Evolutionary conservation across 2,113 vertebrate genomes (phyloP), one percentile per base, ranked within the genome.

Genomic region (Rhagologus leucostigma): DNA sequence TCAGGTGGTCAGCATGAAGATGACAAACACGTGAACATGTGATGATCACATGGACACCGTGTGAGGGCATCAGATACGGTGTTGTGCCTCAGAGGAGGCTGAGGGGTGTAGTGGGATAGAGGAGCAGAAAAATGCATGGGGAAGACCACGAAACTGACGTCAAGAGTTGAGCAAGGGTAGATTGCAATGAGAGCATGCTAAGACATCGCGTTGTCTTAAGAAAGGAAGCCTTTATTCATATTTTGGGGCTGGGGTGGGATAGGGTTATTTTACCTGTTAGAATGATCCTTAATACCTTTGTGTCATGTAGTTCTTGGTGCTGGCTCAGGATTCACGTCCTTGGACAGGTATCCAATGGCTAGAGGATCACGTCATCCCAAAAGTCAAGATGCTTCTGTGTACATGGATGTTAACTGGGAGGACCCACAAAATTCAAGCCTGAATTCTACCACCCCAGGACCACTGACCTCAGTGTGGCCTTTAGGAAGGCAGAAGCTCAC

Each of bases 201-300:
- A 73, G 65, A 56, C 9, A 57, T 46, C 13, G 8, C 0, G 0
- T 44, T 70, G 10, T 50, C 68, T 81, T 75, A 33, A 73, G 39
- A 75, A 84, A 85, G 11, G 50, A 89, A 93, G 32, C 2, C 14
- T 73, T 83, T 62, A 27, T 4, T 69, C 19, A 13, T 35, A 13
- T 20, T 88, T 91, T 78, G 39, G 30, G 33, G 26, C 41, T 42
- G 26, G 22, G 18, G 55, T 52, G 67, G 21, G 9, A 42, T 44
- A 59, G n/a, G 13, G 39, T 42, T 29, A 22, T 94, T 96, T 96
- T 94, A 95, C 95, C 96, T 94, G 86, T 84, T 78, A 22, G 69
- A 87, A 95, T 49, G 47, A 44, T 94, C 76, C 89, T 94, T 89
- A 89, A 55, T 93, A 95, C 67, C 71, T 90, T 83, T 83, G 53